These are phyloP conservation scores for Ormyrus thymus DNA, from an alignment of 2,888 invertebrate genomes.

Conservation along the genomic window DNA sequence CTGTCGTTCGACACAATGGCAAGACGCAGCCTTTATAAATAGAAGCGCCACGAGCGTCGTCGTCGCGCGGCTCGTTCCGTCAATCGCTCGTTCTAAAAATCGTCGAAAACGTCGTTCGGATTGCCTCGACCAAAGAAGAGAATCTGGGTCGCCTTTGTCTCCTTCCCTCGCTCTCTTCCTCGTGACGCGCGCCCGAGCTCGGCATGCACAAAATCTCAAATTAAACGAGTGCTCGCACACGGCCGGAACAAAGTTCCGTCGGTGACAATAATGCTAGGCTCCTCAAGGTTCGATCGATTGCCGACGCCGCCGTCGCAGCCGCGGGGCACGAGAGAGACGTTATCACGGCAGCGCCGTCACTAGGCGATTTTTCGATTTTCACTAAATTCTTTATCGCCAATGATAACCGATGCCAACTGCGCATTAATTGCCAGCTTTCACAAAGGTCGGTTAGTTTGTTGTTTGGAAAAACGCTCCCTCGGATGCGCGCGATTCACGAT, in stretches of 20 bases:
- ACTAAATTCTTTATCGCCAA: conserved; percentile 35
- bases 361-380: conserved; percentile 29
- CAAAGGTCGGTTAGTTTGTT: not conserved
- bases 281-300: conserved; percentile 46
- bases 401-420: conserved; percentile 42
- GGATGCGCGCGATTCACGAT: not conserved
- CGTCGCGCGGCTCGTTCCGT: conserved; percentile 53
- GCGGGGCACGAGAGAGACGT: conserved; percentile 1
- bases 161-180: conserved; percentile 12
- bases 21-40: conserved; percentile 48
- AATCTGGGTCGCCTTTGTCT: conserved; percentile 55
- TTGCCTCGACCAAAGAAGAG: conserved; percentile 37
- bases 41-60: conserved; percentile 30
- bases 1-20: conserved; percentile 56
- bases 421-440: conserved; percentile 34
- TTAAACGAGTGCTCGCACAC: conserved; percentile 26
- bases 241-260: conserved; percentile 34
- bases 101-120: conserved; percentile 54
- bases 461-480: too few relatives aligned
- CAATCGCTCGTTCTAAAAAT: conserved; percentile 56
- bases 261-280: conserved; percentile 26
- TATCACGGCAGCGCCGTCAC: conserved; percentile 3
- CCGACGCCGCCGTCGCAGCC: not conserved
- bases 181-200: conserved; percentile 13
- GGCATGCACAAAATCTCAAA: conserved; percentile 46